Percentiles rank a stretch among this genome's conserved stretches.
Conservation (phyloP, 1,140 invertebrate species). For the Bombus huntii region DNA sequence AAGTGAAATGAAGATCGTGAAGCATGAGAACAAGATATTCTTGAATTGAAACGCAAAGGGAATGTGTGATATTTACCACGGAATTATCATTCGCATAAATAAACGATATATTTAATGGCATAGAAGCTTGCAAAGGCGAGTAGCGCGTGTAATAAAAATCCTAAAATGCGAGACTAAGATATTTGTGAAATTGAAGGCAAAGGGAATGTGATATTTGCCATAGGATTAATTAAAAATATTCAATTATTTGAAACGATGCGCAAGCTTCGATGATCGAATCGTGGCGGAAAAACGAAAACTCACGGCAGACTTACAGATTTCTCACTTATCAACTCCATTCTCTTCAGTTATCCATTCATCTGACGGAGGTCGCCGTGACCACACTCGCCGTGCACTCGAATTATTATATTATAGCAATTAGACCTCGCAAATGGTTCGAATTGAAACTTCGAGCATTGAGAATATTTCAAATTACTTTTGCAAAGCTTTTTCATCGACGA, state of each 20-base stretch:
- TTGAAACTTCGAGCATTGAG: neutral
- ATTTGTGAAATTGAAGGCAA: neutral
- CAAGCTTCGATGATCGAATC: neutral
- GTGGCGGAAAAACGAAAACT: neutral
- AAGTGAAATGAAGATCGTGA: too few relatives aligned
- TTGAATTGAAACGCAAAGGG: too few relatives aligned
- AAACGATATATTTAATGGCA: too few relatives aligned
- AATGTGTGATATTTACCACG: too few relatives aligned
- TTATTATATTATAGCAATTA: neutral
- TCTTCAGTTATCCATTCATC: constrained; percentile 42
- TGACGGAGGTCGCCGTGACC: constrained; percentile 50
- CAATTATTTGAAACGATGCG: too few relatives aligned
- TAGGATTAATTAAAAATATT: too few relatives aligned
- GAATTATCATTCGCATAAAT: too few relatives aligned
- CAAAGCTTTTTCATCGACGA: neutral
- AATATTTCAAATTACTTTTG: neutral
- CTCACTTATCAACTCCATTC: constrained; percentile 52
- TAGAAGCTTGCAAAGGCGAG: neutral
- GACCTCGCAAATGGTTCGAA: too few relatives aligned
- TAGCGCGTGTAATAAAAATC: neutral
- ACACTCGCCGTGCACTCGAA: neutral
- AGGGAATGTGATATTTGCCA: neutral
- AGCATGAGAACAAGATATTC: too few relatives aligned
- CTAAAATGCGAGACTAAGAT: too few relatives aligned
- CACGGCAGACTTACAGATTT: neutral